A percentile compares a stretch with the other conserved stretches of the same genome.
Conservation (phyloP, 2,888 invertebrate genomes). For the Drosophila suboccidentalis region DNA sequence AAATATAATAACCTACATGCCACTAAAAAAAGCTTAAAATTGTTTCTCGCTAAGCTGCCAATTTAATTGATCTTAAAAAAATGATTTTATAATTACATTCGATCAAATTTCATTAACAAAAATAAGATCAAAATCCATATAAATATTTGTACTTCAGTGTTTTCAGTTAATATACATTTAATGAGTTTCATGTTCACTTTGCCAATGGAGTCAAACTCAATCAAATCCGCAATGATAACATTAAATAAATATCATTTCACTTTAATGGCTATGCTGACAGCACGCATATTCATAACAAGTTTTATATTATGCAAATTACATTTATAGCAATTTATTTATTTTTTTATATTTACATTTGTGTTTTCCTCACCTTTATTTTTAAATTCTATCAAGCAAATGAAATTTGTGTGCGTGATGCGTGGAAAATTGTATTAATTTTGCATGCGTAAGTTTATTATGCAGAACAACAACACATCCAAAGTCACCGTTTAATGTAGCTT, state of each 20-base stretch:
- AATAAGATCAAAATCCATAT: background rate
- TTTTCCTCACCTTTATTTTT: conserved; percentile 36
- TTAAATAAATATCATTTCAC: conserved; percentile 55
- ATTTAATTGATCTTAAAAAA: background rate
- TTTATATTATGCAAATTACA: conserved; percentile 72
- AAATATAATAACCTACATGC: too few species aligned
- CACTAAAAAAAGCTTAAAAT: background rate
- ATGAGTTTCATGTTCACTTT: conserved; percentile 8
- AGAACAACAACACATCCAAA: conserved; percentile 54
- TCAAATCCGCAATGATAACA: conserved; percentile 48
- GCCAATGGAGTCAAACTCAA: conserved; percentile 24
- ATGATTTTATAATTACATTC: background rate
- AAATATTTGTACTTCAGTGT: background rate
- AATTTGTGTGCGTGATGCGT: conserved; percentile 68
- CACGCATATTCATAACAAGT: conserved; percentile 25
- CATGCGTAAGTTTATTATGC: conserved; percentile 79
- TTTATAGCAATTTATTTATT: conserved; percentile 52
- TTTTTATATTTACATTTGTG: conserved; percentile 11
- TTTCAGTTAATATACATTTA: conserved; percentile 2
- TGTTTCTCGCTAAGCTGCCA: background rate
- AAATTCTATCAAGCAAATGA: conserved; percentile 75
- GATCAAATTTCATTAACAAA: background rate
- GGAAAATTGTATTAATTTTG: conserved; percentile 75
- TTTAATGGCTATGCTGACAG: conserved; percentile 11
- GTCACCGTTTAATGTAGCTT: conserved; percentile 74